A percentile compares a stretch with the other conserved stretches of the same genome.
These are phyloP conservation scores for Agrochola lychnidis DNA, from an alignment of 2,888 invertebrate species.

Conservation along the genomic window DNA sequence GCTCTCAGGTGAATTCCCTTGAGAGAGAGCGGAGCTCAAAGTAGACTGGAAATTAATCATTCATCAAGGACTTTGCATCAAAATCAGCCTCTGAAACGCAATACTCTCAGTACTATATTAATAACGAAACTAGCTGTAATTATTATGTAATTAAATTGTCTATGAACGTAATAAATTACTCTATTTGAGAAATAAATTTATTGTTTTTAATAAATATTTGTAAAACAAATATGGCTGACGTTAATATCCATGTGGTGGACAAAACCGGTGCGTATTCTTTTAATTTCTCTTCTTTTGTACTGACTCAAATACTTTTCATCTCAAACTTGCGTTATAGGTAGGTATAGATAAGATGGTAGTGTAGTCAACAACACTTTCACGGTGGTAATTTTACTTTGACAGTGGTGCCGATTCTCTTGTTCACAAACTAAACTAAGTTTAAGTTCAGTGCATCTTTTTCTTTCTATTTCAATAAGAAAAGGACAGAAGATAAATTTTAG, in stretches of 20 bases:
- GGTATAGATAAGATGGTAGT: not conserved
- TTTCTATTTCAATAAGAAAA: too few relatives aligned
- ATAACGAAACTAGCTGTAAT: conserved; percentile 24
- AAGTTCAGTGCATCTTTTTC: too few relatives aligned
- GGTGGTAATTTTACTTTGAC: too few relatives aligned
- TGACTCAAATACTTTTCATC: not conserved
- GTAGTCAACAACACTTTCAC: not conserved
- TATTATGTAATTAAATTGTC: conserved; percentile 20
- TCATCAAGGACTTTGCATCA: conserved; percentile 44
- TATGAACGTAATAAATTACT: too few relatives aligned
- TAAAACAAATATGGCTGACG: conserved; percentile 34
- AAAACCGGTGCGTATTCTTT: conserved; percentile 29
- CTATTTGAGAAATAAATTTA: not conserved
- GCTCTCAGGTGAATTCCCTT: conserved; percentile 20
- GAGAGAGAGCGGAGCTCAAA: conserved; percentile 41
- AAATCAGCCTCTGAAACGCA: conserved; percentile 28
- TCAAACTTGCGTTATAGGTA: not conserved
- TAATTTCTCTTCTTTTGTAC: not conserved
- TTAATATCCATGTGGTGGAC: conserved; percentile 20
- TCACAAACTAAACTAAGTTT: too few relatives aligned
- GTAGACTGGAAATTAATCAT: conserved; percentile 46
- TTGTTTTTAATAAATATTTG: not conserved
- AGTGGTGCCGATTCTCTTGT: too few relatives aligned
- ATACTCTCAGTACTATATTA: conserved; percentile 38
- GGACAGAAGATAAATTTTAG: too few relatives aligned